Evolutionary conservation across 2,113 vertebrate species (phyloP), one percentile per base, ranked within the genome.

Genomic region (Cnemophilus loriae): DNA sequence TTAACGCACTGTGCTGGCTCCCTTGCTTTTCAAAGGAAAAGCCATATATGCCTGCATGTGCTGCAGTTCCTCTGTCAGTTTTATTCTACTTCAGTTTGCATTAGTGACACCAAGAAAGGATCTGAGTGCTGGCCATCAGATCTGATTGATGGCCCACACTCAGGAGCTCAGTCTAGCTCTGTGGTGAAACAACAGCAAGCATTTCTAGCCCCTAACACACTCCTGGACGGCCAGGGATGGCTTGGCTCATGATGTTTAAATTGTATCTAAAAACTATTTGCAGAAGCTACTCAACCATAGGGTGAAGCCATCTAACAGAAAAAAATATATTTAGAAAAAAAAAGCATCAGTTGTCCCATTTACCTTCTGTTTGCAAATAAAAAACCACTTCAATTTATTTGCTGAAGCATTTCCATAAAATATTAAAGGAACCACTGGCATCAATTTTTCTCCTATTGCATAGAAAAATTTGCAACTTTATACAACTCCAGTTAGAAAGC

Each of bases 351-450:
- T 93, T 89, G 37, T 81, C 64, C 80, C 90, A 95, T 96, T 94
- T 97, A 87, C 90, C 93, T 95, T 95, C 92, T 95, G 94, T 94
- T 86, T 92, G 83, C 80, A 96, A 96, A 92, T 92, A 94, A 93
- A 96, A 95, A 92, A 93, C 6, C 69, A 87, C 76, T 94, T 92
- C 83, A 60, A 89, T 93, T 96, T 96, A 96, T 97, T 89, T 96
- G 84, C 76, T 89, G 83, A 96, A 94, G 60, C 81, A 91, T 96
- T 96, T 96, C 93, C 92, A 94, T 97, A 97, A 96, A 96, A 94
- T 97, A 96, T 96, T 96, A 97, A 96, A 95, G 82, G 49, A 94
- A 92, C 50, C 60, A 89, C 56, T 8, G 33, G 64, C 95, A 93
- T 93, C 64, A 94, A 73, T 95, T 96, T 96, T 93, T 93, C 76